Evolutionary conservation across 2,113 vertebrate species (phyloP), one percentile per base, ranked within the genome.

Genomic region (Sylvilagus bachmani): DNA sequence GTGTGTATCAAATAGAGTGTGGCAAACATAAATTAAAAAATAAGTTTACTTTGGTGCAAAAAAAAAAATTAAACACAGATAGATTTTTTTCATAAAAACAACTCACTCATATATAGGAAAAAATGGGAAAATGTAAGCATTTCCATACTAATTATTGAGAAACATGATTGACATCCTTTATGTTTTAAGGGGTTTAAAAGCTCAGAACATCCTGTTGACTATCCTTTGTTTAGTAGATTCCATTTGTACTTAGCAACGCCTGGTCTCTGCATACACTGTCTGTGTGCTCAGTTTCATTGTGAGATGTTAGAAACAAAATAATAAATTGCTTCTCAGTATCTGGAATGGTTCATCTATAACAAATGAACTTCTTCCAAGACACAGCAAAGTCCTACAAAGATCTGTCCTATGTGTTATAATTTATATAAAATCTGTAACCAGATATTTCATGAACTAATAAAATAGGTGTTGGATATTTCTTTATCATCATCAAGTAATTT

Each of bases 381-480:
- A 89, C 66, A 36, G 2, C 44, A 75, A 25, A 62, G 51, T 10
- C 9, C 19, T 51, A n/a, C 5, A 75, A 0, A 44, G 27, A 55
- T 25, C 16, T 33, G 7, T 62, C 49, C 9, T 64, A 9, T 36
- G 67, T 19, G n/a, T 25, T 33, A 21, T 74, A 14, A 71, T 44
- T 33, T 84, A 29, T 14, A 75, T 67, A 91, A 85, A 74, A 89
- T 55, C 36, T 44, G 38, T 83, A 95, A 64, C 12, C 33, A 78
- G 44, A 17, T 91, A 25, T 80, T 29, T 91, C 88, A 33, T 51
- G 21, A 55, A 14, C 3, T 84, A 62, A 75, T 80, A 36, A 31
- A 85, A 75, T 38, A 84, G 27, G n/a, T 9, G 58, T 66, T 70
- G 58, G 25, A 67, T 51, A 31, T 10, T 77, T 88, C 61, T 71